Conservation (phyloP, 2,888 invertebrate species). For the Diaphora mendica region DNA sequence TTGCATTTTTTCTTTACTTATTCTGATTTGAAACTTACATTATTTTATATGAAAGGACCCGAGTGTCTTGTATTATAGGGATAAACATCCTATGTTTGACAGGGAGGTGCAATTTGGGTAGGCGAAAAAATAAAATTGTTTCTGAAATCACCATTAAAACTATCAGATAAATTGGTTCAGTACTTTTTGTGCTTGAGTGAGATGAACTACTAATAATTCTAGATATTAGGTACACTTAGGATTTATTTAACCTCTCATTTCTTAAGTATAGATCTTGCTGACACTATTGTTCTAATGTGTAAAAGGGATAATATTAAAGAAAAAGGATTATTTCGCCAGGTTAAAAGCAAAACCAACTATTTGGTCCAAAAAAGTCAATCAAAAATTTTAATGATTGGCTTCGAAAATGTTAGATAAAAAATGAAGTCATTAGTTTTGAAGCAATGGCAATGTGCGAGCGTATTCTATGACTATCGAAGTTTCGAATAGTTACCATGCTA, state of each 20-base stretch:
- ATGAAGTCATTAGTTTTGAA: too few species aligned
- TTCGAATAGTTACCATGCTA: too few species aligned
- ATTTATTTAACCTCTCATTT: slow-evolving; percentile 21
- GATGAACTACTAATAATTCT: neutral
- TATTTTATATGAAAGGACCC: neutral
- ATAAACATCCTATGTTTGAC: neutral
- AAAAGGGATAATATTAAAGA: neutral
- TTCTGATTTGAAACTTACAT: neutral
- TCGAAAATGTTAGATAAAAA: too few species aligned
- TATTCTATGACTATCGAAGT: too few species aligned
- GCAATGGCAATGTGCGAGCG: too few species aligned
- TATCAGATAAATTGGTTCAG: neutral
- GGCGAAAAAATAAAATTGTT: neutral
- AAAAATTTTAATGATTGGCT: too few species aligned
- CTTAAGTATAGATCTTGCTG: neutral
- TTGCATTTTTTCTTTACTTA: neutral
- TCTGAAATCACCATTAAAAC: neutral
- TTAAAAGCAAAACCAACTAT: too few species aligned
- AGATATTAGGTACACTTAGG: slow-evolving; percentile 17
- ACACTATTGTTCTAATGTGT: neutral
- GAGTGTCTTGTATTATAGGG: neutral
- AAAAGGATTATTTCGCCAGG: neutral
- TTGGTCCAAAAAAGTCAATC: too few species aligned
- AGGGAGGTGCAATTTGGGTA: neutral
- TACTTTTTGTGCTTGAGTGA: neutral